phyloP scores from a whole-genome alignment of 2,888 invertebrate genomes.

The Phyllotreta striolata region DNA sequence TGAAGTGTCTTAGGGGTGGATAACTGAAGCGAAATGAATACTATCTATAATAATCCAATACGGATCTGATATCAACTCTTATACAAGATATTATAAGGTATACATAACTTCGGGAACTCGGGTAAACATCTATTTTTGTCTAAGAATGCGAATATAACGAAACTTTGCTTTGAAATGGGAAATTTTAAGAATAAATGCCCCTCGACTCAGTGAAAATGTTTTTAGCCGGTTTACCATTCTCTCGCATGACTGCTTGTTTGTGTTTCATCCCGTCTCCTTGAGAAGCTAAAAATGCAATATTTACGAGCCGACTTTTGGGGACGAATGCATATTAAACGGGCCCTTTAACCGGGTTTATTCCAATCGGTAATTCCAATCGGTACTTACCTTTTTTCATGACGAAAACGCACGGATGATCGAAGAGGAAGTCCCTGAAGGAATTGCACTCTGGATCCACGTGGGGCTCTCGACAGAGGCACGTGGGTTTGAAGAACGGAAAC shows the following conservation, averaged over 20 bases:
- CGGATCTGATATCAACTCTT: constrained; percentile 7
- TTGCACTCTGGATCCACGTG: constrained; percentile 92
- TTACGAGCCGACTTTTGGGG: background rate
- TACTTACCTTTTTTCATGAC: constrained; percentile 86
- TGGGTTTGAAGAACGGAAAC: constrained; percentile 92
- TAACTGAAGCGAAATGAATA: too few species aligned
- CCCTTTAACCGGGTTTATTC: background rate
- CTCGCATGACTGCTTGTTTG: background rate
- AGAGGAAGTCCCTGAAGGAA: constrained; percentile 90
- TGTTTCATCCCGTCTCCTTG: background rate
- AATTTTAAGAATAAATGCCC: constrained; percentile 14
- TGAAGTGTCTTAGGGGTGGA: too few species aligned
- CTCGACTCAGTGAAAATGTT: constrained; percentile 6
- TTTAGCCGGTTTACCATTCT: constrained; percentile 6
- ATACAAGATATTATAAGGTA: constrained; percentile 6
- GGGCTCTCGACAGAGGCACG: constrained; percentile 90
- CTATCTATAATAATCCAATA: background rate
- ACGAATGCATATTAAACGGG: background rate
- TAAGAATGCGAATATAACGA: constrained; percentile 2
- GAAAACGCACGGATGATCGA: constrained; percentile 92
- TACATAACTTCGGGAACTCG: constrained; percentile 1
- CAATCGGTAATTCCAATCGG: too few species aligned
- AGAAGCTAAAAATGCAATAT: constrained; percentile 5
- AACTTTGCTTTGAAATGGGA: constrained; percentile 8
- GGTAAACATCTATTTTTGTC: constrained; percentile 8